Evolutionary conservation across 2,113 vertebrate genomes (phyloP).

Genomic region (Propithecus coquereli): DNA sequence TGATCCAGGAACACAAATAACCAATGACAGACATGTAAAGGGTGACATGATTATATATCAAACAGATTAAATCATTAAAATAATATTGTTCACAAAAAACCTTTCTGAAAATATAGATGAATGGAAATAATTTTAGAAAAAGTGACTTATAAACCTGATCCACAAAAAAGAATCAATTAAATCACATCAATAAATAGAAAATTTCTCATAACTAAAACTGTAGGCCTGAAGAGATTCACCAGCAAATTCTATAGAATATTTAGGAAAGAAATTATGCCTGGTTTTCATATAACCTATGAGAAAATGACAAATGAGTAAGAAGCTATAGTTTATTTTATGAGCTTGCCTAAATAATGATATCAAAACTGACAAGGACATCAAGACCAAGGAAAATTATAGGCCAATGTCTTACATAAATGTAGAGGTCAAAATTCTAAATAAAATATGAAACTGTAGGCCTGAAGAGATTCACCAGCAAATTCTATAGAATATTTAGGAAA

Average conservation of each 20-base stretch:
- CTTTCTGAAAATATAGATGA: background rate
- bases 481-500: too few relatives aligned
- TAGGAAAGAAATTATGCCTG: background rate
- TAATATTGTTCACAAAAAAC: background rate
- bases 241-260: background rate
- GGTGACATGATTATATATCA: background rate
- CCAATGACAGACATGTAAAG: background rate
- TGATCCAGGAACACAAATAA: background rate
- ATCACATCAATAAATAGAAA: background rate
- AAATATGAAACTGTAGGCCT: too few relatives aligned
- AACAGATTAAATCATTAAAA: background rate
- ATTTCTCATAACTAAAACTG: background rate
- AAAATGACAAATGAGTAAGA: background rate
- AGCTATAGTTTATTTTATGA: background rate
- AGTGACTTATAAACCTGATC: background rate
- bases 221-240: background rate
- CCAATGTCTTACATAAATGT: background rate
- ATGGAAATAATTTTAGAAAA: background rate
- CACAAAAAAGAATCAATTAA: background rate
- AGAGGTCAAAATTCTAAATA: background rate
- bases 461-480: too few relatives aligned
- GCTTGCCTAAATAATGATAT: background rate
- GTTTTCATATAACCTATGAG: background rate
- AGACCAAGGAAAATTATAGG: background rate
- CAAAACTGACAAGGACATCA: background rate